Evolutionary conservation across 2,888 invertebrate species (phyloP).

Genomic region (Lasioglossum marginatum): DNA sequence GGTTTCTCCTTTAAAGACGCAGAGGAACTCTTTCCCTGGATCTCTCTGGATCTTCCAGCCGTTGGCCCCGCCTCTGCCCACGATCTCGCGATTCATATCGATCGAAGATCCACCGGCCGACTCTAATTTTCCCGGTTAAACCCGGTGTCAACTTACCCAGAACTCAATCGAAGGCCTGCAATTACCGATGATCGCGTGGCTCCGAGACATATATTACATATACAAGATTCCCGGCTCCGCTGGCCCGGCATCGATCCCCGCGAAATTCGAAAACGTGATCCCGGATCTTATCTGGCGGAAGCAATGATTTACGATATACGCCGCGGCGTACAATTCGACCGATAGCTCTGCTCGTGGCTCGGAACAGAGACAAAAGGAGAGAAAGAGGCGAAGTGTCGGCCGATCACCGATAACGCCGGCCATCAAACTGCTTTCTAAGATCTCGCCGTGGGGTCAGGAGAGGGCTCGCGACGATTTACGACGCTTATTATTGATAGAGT

Average conservation of each 20-base stretch:
- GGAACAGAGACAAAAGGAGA: slow-evolving; percentile 16
- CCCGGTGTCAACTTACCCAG: slow-evolving; percentile 30
- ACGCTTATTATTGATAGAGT: slow-evolving; percentile 62
- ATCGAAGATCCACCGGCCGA: not conserved
- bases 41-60: not conserved
- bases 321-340: slow-evolving; percentile 39
- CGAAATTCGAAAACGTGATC: slow-evolving; percentile 70
- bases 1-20: not conserved
- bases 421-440: slow-evolving; percentile 64
- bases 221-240: not conserved
- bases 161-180: slow-evolving; percentile 37
- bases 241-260: slow-evolving; percentile 22
- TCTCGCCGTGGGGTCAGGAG: slow-evolving; percentile 59
- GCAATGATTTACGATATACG: slow-evolving; percentile 65
- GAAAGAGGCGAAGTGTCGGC: slow-evolving; percentile 54
- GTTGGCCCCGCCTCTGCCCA: slow-evolving; percentile 2
- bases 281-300: slow-evolving; percentile 61
- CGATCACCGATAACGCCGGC: slow-evolving; percentile 68
- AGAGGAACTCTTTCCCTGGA: not conserved
- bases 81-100: slow-evolving; percentile 17
- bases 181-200: slow-evolving; percentile 36
- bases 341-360: slow-evolving; percentile 44
- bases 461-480: slow-evolving; percentile 58
- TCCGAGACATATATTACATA: slow-evolving; percentile 7
- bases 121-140: slow-evolving; percentile 7